phyloP scores from a whole-genome alignment of 2,888 invertebrate genomes.

The Urechis unicinctus region DNA sequence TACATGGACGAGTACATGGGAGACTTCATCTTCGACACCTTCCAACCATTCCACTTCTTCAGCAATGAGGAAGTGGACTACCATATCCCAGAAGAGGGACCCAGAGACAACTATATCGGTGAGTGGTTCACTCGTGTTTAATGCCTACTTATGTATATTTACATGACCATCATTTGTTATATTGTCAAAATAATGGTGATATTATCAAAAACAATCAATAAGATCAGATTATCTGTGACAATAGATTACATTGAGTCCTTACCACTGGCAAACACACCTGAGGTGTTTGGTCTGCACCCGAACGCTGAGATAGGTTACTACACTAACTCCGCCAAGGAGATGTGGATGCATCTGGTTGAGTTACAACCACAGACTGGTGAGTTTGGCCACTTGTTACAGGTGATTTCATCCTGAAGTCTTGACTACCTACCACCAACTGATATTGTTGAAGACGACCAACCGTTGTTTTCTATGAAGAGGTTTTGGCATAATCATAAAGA shows the following conservation, averaged over 20 bases:
- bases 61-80: constrained; percentile 69
- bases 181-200: too few species aligned
- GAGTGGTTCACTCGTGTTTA: too few species aligned
- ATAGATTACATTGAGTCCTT: constrained; percentile 72
- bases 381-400: constrained; percentile 17
- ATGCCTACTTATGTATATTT: too few species aligned
- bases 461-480: too few species aligned
- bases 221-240: too few species aligned
- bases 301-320: constrained; percentile 94
- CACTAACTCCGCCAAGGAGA: constrained; percentile 75
- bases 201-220: too few species aligned
- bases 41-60: constrained; percentile 87
- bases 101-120: constrained; percentile 45
- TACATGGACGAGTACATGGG: constrained; percentile 95
- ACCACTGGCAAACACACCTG: constrained; percentile 78
- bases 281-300: constrained; percentile 87
- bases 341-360: constrained; percentile 80
- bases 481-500: too few species aligned
- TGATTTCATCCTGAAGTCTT: background rate
- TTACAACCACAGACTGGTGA: constrained; percentile 83
- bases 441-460: too few species aligned
- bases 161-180: too few species aligned
- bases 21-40: constrained; percentile 84
- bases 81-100: constrained; percentile 61
- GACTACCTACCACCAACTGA: too few species aligned